These are phyloP conservation scores for Deroplatys truncata DNA, from an alignment of 2,888 invertebrate species.

Conservation along the genomic window DNA sequence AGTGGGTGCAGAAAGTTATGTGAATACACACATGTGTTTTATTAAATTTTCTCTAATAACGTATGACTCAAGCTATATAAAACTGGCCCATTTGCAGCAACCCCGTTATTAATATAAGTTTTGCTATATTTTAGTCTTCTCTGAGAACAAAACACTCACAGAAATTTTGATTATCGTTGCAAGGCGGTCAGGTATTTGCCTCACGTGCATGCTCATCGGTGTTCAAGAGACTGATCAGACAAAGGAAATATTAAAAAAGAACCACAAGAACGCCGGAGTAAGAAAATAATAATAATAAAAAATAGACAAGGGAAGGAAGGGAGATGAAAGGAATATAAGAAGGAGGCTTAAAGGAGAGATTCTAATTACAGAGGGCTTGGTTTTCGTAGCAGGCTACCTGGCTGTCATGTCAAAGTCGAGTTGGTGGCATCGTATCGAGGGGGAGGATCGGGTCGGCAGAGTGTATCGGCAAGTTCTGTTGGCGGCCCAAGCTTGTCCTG, in stretches of 20 bases:
- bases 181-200: not conserved
- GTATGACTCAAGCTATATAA: no score
- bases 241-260: not conserved
- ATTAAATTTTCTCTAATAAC: no score
- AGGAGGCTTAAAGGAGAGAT: not conserved
- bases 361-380: conserved; percentile 1
- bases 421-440: not conserved
- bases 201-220: not conserved
- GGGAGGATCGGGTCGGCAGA: not conserved
- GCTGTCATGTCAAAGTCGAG: conserved; percentile 4
- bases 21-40: no score
- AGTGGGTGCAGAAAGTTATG: no score
- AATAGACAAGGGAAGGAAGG: not conserved
- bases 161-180: not conserved
- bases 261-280: not conserved
- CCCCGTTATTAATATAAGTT: no score
- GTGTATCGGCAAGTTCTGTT: not conserved
- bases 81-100: no score
- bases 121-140: no score
- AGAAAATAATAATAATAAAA: not conserved
- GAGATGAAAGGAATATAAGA: not conserved
- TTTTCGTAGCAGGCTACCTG: not conserved
- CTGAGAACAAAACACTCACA: not conserved
- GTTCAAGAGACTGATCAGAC: not conserved
- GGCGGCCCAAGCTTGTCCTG: not conserved